Evolutionary conservation across 1,140 invertebrate genomes (phyloP).

Genomic region (Gyrodactylus bullatarudis): DNA sequence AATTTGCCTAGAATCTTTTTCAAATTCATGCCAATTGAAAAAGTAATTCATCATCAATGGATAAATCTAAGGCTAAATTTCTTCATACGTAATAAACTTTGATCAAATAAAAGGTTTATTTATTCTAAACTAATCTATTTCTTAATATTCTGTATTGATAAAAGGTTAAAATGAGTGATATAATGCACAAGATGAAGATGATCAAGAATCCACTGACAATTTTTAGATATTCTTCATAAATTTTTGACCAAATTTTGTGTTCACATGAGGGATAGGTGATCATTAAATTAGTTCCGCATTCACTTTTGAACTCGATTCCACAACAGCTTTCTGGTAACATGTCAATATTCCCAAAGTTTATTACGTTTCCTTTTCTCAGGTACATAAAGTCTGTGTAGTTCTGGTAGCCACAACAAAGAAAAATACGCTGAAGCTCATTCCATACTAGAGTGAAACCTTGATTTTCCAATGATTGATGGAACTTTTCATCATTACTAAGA

Average conservation of each 20-base stretch:
- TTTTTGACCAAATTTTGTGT: not conserved
- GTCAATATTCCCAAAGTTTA: not conserved
- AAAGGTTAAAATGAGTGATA: not conserved
- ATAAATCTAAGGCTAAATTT: no score
- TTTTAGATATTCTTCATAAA: not conserved
- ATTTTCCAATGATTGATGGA: no score
- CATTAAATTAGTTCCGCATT: not conserved
- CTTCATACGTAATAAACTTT: not conserved
- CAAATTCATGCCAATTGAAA: no score
- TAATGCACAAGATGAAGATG: not conserved
- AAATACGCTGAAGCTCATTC: not conserved
- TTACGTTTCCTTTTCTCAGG: not conserved
- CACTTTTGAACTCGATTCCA: not conserved
- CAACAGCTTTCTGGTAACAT: not conserved
- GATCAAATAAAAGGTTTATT: no score
- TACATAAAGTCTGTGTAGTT: not conserved
- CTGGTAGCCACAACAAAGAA: not conserved
- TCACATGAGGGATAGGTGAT: not conserved
- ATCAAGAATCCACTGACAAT: not conserved
- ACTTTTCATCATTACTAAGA: not conserved
- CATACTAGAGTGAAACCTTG: not conserved
- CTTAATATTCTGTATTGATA: not conserved
- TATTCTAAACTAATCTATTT: not conserved
- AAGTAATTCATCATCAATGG: no score
- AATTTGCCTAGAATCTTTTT: no score